Conservation (phyloP, 1,140 invertebrate species). For the Antheraea mylitta region DNA sequence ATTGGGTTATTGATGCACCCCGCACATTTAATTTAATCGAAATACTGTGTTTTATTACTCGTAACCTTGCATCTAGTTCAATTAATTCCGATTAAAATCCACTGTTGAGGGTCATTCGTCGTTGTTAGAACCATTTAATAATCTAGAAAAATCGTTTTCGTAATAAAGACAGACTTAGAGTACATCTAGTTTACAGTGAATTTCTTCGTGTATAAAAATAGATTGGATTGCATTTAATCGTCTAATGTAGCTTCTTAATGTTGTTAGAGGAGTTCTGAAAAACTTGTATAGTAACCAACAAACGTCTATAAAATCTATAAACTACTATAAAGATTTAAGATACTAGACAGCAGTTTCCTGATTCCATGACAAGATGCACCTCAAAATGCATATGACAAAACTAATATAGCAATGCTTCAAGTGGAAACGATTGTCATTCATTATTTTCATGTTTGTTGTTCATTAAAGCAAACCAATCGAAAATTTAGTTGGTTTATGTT, state of each 20-base stretch:
- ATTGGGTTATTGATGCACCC: neutral
- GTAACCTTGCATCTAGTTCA: neutral
- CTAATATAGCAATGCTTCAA: too few species aligned
- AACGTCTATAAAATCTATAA: too few species aligned
- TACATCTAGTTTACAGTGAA: neutral
- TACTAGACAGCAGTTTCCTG: too few species aligned
- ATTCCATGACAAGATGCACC: too few species aligned
- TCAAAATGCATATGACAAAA: too few species aligned
- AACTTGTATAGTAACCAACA: too few species aligned
- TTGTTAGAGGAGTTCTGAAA: too few species aligned
- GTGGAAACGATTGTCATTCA: too few species aligned
- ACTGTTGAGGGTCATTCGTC: neutral
- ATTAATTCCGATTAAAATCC: neutral
- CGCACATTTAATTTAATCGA: neutral
- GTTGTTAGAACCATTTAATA: neutral
- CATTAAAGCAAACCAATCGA: too few species aligned
- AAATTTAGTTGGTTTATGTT: too few species aligned
- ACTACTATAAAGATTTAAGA: too few species aligned
- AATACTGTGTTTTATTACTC: neutral
- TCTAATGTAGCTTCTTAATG: neutral
- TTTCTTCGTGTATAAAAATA: neutral
- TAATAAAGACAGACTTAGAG: neutral
- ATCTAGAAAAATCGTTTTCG: neutral
- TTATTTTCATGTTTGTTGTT: too few species aligned
- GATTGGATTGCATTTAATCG: neutral